Evolutionary conservation across 2,113 vertebrate species (phyloP).

Genomic region (Coptodon rendalli): DNA sequence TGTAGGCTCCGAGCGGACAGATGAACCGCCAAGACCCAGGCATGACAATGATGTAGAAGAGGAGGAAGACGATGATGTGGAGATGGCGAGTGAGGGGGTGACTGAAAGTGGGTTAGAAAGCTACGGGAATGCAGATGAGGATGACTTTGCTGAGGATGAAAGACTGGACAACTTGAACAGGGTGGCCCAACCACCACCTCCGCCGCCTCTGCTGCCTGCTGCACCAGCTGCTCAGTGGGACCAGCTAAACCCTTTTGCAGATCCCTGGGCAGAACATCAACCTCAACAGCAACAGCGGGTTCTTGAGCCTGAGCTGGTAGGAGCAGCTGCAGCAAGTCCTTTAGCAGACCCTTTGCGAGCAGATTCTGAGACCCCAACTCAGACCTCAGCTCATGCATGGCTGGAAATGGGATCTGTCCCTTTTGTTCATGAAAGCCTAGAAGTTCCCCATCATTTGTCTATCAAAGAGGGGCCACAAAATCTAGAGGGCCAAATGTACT

Average conservation of each 20-base stretch:
- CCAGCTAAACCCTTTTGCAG: slow-evolving; percentile 49
- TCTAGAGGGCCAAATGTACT: not conserved
- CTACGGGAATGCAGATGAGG: slow-evolving; percentile 74
- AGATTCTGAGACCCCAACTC: slow-evolving; percentile 47
- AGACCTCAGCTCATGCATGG: slow-evolving; percentile 38
- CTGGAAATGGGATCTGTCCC: slow-evolving; percentile 21
- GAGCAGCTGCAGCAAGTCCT: slow-evolving; percentile 26
- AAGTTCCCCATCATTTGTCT: not conserved
- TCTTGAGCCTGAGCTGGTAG: not conserved
- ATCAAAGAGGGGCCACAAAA: not conserved
- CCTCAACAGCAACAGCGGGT: slow-evolving; percentile 23
- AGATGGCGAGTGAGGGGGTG: slow-evolving; percentile 76
- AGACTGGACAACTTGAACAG: slow-evolving; percentile 71
- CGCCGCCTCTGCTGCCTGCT: slow-evolving; percentile 44
- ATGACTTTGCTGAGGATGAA: slow-evolving; percentile 73
- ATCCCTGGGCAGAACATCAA: slow-evolving; percentile 64
- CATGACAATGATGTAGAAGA: slow-evolving; percentile 60
- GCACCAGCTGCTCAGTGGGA: slow-evolving; percentile 60
- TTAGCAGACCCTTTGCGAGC: slow-evolving; percentile 31
- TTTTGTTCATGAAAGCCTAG: slow-evolving; percentile 4
- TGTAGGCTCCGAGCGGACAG: slow-evolving; percentile 67
- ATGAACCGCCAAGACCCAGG: slow-evolving; percentile 47
- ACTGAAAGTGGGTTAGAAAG: slow-evolving; percentile 76
- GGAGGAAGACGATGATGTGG: slow-evolving; percentile 74
- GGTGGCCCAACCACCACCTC: slow-evolving; percentile 25